phyloP scores from a whole-genome alignment of 2,888 invertebrate genomes.

The Oxycera nigricornis region DNA sequence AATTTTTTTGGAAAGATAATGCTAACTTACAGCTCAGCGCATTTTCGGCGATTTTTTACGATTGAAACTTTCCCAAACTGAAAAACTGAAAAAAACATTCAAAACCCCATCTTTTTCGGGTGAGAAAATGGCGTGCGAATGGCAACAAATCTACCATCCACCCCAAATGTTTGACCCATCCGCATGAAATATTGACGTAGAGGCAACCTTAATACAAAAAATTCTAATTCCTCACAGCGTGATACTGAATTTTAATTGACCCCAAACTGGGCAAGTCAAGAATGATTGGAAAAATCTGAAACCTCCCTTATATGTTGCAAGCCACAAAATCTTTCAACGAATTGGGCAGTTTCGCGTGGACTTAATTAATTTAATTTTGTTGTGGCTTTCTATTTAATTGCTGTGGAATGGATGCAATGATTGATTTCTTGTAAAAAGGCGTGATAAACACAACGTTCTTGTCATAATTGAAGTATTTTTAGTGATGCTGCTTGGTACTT shows the following conservation, averaged over 20 bases:
- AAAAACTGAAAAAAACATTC: too few relatives aligned
- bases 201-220: background rate
- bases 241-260: slow-evolving; percentile 13
- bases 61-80: too few relatives aligned
- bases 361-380: background rate
- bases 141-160: background rate
- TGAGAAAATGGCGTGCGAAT: too few relatives aligned
- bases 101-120: too few relatives aligned
- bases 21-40: too few relatives aligned
- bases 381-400: background rate
- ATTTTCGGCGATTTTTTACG: too few relatives aligned
- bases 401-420: too few relatives aligned
- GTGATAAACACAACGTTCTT: too few relatives aligned
- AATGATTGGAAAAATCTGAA: background rate
- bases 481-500: too few relatives aligned
- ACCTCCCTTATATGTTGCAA: background rate
- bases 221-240: slow-evolving; percentile 4
- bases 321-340: background rate
- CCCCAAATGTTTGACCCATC: background rate
- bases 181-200: background rate
- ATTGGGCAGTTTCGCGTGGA: background rate
- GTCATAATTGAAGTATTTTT: too few relatives aligned
- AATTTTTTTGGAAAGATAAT: too few relatives aligned
- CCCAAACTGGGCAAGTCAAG: background rate
- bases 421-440: too few relatives aligned